A percentile compares a stretch with the other conserved stretches of the same genome.
phyloP scores from a whole-genome alignment of 30 jellyfish, hydroid and myxozoan genomes.

The Cassiopea xamachana region DNA sequence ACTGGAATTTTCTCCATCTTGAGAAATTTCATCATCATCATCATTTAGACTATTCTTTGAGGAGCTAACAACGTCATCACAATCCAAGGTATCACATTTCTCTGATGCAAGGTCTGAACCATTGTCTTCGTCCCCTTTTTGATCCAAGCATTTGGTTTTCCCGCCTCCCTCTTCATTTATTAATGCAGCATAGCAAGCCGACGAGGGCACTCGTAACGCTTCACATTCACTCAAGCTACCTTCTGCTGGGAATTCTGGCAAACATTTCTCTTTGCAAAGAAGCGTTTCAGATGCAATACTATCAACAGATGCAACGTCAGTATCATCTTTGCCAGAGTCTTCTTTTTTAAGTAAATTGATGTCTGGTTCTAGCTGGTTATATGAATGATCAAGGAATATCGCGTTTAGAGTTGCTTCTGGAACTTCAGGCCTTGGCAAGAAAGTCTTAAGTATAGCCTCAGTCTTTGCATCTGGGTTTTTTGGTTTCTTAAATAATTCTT shows the following conservation, averaged over 20 bases:
- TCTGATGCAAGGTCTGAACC: constrained; percentile 22
- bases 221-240: neutral
- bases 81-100: constrained; percentile 27
- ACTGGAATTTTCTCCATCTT: constrained; percentile 45
- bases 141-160: neutral
- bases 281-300: constrained; percentile 51
- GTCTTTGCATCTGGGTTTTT: neutral
- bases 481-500: constrained; percentile 1
- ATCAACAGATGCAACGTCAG: neutral
- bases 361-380: constrained; percentile 1
- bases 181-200: neutral
- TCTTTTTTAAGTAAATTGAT: constrained; percentile 2
- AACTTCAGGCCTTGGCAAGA: neutral
- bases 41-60: constrained; percentile 25
- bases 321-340: neutral
- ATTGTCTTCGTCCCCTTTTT: neutral
- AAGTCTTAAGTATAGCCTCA: neutral
- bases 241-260: constrained; percentile 4
- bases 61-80: constrained; percentile 23
- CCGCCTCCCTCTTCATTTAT: neutral
- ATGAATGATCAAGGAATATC: constrained; percentile 33
- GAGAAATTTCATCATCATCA: constrained; percentile 46
- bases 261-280: constrained; percentile 41
- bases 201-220: neutral
- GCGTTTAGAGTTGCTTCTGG: constrained; percentile 19